These are phyloP conservation scores for Xenops minutus DNA, from an alignment of 2,797 vertebrate species.

Conservation along the genomic window DNA sequence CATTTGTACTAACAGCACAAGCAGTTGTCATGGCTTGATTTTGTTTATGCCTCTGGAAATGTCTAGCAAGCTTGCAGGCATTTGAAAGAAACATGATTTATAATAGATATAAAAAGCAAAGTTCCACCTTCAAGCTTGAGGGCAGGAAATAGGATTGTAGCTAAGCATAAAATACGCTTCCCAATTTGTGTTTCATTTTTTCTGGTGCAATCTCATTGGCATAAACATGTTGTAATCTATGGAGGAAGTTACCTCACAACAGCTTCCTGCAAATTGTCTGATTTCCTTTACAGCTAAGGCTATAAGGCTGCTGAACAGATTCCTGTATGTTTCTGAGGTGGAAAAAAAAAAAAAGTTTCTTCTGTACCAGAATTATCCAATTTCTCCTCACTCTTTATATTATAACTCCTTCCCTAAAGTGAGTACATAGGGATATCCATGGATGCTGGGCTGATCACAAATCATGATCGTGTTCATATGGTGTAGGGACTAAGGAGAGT, in stretches of 20 bases:
- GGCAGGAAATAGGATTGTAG: conserved; percentile 29
- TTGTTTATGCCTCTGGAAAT: conserved; percentile 51
- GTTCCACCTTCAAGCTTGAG: conserved; percentile 24
- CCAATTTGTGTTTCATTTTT: neutral
- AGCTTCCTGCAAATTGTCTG: neutral
- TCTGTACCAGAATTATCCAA: neutral
- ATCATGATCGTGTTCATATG: neutral
- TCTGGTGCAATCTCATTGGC: neutral
- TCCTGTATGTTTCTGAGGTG: neutral
- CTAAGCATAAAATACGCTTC: conserved; percentile 7
- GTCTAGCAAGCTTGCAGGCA: conserved; percentile 8
- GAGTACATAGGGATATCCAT: neutral
- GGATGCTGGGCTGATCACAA: neutral
- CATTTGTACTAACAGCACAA: neutral
- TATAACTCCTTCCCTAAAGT: neutral
- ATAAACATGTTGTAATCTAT: neutral
- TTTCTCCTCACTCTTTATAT: neutral
- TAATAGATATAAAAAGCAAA: conserved; percentile 40
- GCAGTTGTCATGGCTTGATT: neutral
- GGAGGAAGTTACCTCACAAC: neutral
- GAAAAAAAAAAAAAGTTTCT: neutral
- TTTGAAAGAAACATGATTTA: conserved; percentile 38
- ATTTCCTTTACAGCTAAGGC: neutral
- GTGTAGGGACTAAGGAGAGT: neutral
- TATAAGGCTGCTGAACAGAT: neutral